phyloP scores from a whole-genome alignment of 2,888 invertebrate genomes.

The Salpingus planirostris region DNA sequence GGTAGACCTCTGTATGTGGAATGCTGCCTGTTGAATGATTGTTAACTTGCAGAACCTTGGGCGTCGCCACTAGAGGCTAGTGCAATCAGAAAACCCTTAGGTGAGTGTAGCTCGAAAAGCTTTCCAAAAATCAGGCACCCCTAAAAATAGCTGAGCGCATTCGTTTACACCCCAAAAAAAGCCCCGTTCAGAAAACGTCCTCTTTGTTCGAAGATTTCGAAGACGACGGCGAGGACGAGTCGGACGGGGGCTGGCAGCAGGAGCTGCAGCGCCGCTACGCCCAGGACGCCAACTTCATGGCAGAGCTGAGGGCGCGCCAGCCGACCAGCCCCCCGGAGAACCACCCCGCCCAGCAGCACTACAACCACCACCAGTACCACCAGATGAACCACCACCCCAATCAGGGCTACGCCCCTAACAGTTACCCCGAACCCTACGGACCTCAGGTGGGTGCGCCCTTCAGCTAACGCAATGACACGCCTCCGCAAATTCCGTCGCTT shows the following conservation, averaged over 20 bases:
- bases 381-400: conserved; percentile 16
- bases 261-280: conserved; percentile 50
- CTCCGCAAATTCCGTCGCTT: no score
- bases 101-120: conserved; percentile 37
- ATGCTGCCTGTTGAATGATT: conserved; percentile 42
- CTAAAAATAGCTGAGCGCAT: background rate
- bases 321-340: conserved; percentile 37
- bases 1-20: conserved; percentile 37
- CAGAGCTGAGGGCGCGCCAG: conserved; percentile 47
- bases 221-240: conserved; percentile 57
- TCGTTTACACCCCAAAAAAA: no score
- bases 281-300: conserved; percentile 50
- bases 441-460: conserved; percentile 27
- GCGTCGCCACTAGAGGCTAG: conserved; percentile 31
- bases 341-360: conserved; percentile 20
- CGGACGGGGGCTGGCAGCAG: conserved; percentile 49
- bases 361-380: conserved; percentile 17
- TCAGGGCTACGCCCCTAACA: conserved; percentile 21
- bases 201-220: conserved; percentile 51
- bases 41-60: conserved; percentile 38
- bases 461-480: conserved; percentile 13
- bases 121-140: background rate
- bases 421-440: conserved; percentile 28
- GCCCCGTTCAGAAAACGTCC: background rate
- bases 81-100: conserved; percentile 49